Percentiles rank a stretch among this genome's conserved stretches.
These are phyloP conservation scores for Synanthedon formicaeformis DNA, from an alignment of 2,888 invertebrate species.

Conservation along the genomic window DNA sequence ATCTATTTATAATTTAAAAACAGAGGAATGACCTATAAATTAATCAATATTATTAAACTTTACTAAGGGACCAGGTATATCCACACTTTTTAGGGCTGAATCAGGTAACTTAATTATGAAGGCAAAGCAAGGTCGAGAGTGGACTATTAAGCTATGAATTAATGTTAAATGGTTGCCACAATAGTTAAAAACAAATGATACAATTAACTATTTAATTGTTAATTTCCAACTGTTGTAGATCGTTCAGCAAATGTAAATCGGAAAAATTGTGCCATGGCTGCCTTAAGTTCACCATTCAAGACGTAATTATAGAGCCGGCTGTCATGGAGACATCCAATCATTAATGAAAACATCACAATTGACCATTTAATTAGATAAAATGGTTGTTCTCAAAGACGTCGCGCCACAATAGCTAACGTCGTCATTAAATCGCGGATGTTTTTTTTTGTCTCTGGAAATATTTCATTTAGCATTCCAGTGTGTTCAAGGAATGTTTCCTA, in stretches of 20 bases:
- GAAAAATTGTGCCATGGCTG: neutral
- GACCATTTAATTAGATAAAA: conserved; percentile 2
- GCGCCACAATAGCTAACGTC: conserved; percentile 2
- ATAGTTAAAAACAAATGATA: no score
- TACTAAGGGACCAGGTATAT: no score
- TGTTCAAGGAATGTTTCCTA: conserved; percentile 1
- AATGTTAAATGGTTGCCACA: no score
- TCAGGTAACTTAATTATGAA: no score
- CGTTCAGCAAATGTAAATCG: neutral
- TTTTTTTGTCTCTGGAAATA: neutral
- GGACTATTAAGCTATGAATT: no score
- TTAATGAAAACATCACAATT: conserved; percentile 3
- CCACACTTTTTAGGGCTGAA: no score
- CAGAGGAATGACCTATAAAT: no score
- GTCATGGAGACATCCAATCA: neutral
- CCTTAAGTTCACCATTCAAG: neutral
- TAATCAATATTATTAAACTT: no score
- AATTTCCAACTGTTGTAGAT: neutral
- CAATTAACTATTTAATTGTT: neutral
- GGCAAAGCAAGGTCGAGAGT: no score
- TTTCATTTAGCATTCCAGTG: neutral
- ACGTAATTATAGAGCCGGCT: neutral
- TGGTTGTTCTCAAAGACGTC: conserved; percentile 1
- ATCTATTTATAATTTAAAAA: no score
- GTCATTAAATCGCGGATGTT: conserved; percentile 8